These are phyloP conservation scores for Manacus vitellinus DNA, from an alignment of 2,113 vertebrate genomes.

Conservation along the genomic window DNA sequence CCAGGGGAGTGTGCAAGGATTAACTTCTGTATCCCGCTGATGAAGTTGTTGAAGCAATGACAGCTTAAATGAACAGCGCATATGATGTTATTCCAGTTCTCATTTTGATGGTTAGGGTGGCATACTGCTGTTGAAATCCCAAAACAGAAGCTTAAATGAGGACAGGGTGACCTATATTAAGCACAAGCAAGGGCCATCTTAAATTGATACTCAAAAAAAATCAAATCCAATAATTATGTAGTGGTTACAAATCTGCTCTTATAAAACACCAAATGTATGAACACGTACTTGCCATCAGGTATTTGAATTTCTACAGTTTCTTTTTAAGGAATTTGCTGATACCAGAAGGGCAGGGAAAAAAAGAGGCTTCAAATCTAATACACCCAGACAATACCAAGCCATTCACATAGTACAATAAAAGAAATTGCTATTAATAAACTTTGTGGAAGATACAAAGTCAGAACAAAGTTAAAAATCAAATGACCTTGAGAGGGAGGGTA, in stretches of 20 bases:
- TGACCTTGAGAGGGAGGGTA: background rate
- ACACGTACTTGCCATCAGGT: background rate
- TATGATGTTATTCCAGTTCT: background rate
- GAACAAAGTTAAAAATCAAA: background rate
- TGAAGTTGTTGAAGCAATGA: background rate
- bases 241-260: background rate
- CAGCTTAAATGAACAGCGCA: background rate
- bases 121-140: background rate
- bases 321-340: background rate
- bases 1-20: background rate
- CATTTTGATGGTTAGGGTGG: background rate
- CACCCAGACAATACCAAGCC: background rate
- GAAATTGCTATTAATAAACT: background rate
- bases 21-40: background rate
- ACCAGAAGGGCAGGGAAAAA: background rate
- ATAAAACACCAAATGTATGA: background rate
- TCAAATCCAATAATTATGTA: background rate
- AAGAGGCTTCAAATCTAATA: background rate
- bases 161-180: background rate
- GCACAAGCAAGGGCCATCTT: background rate
- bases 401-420: background rate
- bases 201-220: background rate
- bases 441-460: background rate
- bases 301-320: background rate
- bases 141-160: background rate